Conservation (phyloP, 2,888 invertebrate genomes). For the Chelonus formosanus region DNA sequence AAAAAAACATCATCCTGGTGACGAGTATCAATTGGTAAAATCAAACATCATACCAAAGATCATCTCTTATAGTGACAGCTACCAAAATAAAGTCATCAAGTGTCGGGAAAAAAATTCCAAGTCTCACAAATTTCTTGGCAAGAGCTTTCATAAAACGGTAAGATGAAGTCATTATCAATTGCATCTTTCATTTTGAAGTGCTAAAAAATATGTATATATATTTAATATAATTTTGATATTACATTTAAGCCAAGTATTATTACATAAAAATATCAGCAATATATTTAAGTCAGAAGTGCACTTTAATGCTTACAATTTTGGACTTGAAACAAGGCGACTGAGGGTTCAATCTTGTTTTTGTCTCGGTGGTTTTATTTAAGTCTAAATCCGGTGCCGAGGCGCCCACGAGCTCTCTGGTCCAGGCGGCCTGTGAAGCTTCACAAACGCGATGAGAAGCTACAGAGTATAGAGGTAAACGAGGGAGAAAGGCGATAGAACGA, state of each 20-base stretch:
- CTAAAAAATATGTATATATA: too few relatives aligned
- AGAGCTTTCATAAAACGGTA: constrained; percentile 49
- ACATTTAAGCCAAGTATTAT: too few relatives aligned
- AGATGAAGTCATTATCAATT: neutral
- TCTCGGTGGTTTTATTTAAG: constrained; percentile 35
- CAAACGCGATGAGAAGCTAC: constrained; percentile 38
- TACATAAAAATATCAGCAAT: too few relatives aligned
- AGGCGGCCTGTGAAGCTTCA: constrained; percentile 37
- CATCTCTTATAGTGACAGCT: constrained; percentile 46
- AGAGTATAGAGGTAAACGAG: constrained; percentile 32
- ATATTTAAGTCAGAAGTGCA: neutral
- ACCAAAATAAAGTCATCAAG: constrained; percentile 39
- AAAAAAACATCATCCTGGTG: constrained; percentile 50
- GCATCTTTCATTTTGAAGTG: too few relatives aligned
- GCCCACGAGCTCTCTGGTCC: constrained; percentile 43
- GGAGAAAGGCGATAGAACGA: constrained; percentile 24
- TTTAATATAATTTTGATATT: too few relatives aligned
- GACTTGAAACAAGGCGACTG: constrained; percentile 7
- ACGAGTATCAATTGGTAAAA: constrained; percentile 57
- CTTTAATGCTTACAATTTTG: constrained; percentile 6
- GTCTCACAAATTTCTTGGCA: constrained; percentile 37
- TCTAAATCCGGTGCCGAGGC: constrained; percentile 55
- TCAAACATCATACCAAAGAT: constrained; percentile 51
- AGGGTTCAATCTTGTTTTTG: constrained; percentile 39
- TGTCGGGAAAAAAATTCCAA: constrained; percentile 42